Conservation (phyloP, 2,888 invertebrate species). For the Omphaloscelis lunosa region DNA sequence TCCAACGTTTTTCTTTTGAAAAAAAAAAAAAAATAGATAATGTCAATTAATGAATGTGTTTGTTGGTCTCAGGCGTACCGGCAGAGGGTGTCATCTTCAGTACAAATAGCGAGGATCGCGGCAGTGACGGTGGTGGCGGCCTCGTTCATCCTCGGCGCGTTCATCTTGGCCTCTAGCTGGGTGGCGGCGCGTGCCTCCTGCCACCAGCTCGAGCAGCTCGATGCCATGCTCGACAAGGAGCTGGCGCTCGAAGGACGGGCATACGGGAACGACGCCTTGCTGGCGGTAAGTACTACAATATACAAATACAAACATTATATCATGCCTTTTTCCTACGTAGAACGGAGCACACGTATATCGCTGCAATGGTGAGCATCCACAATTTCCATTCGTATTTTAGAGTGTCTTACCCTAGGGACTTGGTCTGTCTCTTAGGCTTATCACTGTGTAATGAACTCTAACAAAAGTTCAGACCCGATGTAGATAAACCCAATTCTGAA, state of each 20-base stretch:
- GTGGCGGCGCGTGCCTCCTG: conserved; percentile 95
- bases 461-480: not conserved
- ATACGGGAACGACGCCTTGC: conserved; percentile 91
- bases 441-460: not conserved
- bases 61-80: conserved; percentile 93
- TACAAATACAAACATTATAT: not conserved
- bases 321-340: not conserved
- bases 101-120: conserved; percentile 96
- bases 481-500: not conserved
- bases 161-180: conserved; percentile 96
- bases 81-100: conserved; percentile 93
- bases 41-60: conserved; percentile 7
- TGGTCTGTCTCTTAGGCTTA: too few species aligned
- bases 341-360: not conserved
- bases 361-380: not conserved
- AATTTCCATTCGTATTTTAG: not conserved
- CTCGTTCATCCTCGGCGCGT: conserved; percentile 95
- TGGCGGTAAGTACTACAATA: conserved; percentile 92
- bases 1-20: not conserved
- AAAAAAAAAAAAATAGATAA: not conserved
- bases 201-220: conserved; percentile 93
- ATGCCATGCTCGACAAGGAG: conserved; percentile 93
- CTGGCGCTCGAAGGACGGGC: conserved; percentile 92
- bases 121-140: conserved; percentile 95
- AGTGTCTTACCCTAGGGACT: too few species aligned